Conservation (phyloP, 2,888 invertebrate species). For the Trichogramma evanescens region DNA sequence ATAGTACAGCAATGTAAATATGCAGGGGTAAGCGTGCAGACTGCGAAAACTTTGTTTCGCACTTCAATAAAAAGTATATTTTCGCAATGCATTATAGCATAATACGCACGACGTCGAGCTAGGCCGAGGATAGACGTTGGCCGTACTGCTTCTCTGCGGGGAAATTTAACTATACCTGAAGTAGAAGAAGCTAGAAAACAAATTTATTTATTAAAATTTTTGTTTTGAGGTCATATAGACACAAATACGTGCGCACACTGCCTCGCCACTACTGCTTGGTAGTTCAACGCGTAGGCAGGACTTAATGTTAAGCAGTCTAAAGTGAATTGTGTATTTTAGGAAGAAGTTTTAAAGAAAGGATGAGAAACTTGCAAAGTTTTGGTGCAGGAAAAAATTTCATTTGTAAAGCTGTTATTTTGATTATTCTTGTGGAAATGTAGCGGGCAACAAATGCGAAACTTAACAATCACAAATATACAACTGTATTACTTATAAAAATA, state of each 20-base stretch:
- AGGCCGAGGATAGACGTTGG: constrained; percentile 2
- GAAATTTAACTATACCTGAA: too few relatives aligned
- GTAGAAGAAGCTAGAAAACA: not conserved
- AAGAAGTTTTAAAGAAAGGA: not conserved
- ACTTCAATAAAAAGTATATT: constrained; percentile 6
- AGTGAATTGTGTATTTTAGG: constrained; percentile 7
- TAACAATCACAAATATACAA: not conserved
- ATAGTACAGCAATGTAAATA: not conserved
- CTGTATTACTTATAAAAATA: too few relatives aligned
- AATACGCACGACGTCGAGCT: not conserved
- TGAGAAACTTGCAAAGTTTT: constrained; percentile 4
- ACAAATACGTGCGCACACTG: not conserved
- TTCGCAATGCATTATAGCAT: constrained; percentile 6
- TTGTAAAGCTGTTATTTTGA: constrained; percentile 12
- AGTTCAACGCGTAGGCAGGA: not conserved
- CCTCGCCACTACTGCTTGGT: not conserved
- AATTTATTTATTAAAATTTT: constrained; percentile 17
- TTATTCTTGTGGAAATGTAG: constrained; percentile 12
- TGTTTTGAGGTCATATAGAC: constrained; percentile 12
- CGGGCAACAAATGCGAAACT: not conserved
- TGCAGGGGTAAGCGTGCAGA: not conserved
- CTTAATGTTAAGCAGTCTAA: not conserved
- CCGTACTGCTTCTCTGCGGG: too few relatives aligned
- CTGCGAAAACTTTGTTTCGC: constrained; percentile 4
- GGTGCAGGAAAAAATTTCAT: constrained; percentile 8